A percentile compares a stretch with the other conserved stretches of the same genome.
These are phyloP conservation scores for Cataglyphis hispanica DNA, from an alignment of 1,140 invertebrate species.

Conservation along the genomic window DNA sequence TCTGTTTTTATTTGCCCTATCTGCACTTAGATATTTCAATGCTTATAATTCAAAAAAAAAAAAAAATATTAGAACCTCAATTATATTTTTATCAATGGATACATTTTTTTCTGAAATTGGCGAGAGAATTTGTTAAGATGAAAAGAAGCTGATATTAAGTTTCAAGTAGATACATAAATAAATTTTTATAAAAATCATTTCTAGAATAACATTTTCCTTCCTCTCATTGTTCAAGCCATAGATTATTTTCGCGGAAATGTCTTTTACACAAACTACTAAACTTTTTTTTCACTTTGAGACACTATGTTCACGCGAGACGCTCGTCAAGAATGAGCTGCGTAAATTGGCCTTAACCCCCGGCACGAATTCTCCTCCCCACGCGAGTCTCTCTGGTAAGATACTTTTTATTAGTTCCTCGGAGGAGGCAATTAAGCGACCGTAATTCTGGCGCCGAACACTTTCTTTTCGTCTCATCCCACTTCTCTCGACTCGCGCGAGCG, in stretches of 20 bases:
- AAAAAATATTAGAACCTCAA: not conserved
- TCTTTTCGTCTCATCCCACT: constrained; percentile 33
- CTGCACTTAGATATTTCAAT: not conserved
- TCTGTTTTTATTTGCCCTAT: not conserved
- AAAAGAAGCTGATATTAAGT: not conserved
- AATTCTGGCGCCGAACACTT: constrained; percentile 66
- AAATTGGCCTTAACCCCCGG: constrained; percentile 41
- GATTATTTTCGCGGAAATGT: not conserved
- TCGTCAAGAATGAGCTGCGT: constrained; percentile 6
- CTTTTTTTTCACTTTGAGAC: not conserved
- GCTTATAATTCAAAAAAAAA: not conserved
- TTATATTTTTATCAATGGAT: not conserved
- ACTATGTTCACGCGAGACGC: constrained; percentile 5
- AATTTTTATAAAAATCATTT: not conserved
- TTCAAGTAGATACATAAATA: not conserved
- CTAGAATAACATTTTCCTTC: no score
- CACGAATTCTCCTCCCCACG: constrained; percentile 1
- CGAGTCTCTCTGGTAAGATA: constrained; percentile 46
- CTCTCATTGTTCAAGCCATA: not conserved
- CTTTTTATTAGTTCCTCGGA: constrained; percentile 82
- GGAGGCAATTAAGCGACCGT: constrained; percentile 75
- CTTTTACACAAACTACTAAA: not conserved
- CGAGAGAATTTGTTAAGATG: not conserved
- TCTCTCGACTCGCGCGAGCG: not conserved
- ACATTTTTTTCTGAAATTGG: not conserved